Evolutionary conservation across 2,888 invertebrate genomes (phyloP).

Genomic region (Octodonta nipae): DNA sequence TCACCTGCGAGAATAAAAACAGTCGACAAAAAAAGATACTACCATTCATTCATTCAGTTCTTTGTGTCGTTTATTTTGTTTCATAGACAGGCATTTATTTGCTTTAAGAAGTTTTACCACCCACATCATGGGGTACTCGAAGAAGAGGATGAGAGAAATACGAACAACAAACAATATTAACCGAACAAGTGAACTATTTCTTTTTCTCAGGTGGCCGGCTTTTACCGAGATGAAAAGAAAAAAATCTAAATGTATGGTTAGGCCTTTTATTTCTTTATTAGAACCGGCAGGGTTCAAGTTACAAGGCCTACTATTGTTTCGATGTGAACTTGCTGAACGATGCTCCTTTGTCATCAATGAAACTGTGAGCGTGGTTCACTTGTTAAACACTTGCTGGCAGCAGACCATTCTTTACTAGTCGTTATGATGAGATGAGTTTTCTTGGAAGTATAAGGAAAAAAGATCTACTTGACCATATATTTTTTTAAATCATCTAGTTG

Average conservation of each 20-base stretch:
- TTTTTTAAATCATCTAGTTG: neutral
- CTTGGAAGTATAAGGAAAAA: slow-evolving; percentile 1
- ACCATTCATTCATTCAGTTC: too few relatives aligned
- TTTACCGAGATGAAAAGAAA: slow-evolving; percentile 5
- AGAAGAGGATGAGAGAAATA: slow-evolving; percentile 3
- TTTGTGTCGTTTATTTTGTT: too few relatives aligned
- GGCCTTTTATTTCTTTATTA: slow-evolving; percentile 15
- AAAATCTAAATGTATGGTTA: slow-evolving; percentile 16
- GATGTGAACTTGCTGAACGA: slow-evolving; percentile 22
- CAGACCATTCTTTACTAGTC: slow-evolving; percentile 5
- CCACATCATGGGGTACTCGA: slow-evolving; percentile 8
- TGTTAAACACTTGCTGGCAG: slow-evolving; percentile 27
- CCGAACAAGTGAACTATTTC: slow-evolving; percentile 5
- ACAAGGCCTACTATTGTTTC: slow-evolving; percentile 28
- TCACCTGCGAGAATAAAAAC: too few relatives aligned
- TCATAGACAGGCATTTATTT: slow-evolving; percentile 9
- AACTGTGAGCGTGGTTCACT: slow-evolving; percentile 28
- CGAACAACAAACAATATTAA: slow-evolving; percentile 1
- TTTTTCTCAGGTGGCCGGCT: slow-evolving; percentile 9
- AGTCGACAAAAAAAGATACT: too few relatives aligned
- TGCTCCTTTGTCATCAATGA: slow-evolving; percentile 27
- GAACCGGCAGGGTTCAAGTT: slow-evolving; percentile 25
- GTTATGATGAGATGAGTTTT: neutral
- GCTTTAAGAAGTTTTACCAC: slow-evolving; percentile 6
- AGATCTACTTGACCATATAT: neutral